phyloP scores from a whole-genome alignment of 2,113 vertebrate species.

The Phalacrocorax brasilianus region DNA sequence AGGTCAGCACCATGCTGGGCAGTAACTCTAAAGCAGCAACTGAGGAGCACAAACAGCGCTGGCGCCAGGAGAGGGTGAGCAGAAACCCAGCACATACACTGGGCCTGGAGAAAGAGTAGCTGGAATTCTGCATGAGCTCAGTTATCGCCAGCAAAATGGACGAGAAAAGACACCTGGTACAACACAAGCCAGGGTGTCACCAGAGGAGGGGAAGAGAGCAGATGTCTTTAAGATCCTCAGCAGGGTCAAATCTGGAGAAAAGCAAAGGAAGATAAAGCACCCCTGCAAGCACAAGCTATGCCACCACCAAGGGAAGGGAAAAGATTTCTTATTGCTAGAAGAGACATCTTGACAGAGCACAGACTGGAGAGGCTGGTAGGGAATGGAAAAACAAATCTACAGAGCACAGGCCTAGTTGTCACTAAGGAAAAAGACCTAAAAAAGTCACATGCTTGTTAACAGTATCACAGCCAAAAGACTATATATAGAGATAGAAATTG shows the following conservation, averaged over 20 bases:
- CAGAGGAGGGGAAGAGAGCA: background rate
- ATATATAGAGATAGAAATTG: background rate
- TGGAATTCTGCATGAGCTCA: background rate
- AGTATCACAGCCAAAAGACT: background rate
- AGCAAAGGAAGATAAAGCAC: background rate
- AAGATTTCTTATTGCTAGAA: background rate
- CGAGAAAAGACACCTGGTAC: background rate
- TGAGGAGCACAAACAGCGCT: background rate
- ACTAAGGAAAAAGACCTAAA: background rate
- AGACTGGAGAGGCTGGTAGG: background rate
- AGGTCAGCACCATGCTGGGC: background rate
- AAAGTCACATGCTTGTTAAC: background rate
- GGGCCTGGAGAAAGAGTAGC: background rate
- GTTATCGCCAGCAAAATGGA: background rate
- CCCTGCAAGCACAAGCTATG: background rate
- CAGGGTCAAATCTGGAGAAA: background rate
- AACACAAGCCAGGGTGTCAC: background rate
- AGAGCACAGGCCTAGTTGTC: background rate
- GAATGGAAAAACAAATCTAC: background rate
- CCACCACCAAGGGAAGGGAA: background rate
- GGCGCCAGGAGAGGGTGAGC: background rate
- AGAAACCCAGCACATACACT: fast-evolving
- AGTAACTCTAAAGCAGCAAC: background rate
- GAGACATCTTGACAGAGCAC: background rate
- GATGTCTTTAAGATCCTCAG: background rate